phyloP scores from a whole-genome alignment of 2,888 invertebrate genomes.

The Liodrosophila aerea region DNA sequence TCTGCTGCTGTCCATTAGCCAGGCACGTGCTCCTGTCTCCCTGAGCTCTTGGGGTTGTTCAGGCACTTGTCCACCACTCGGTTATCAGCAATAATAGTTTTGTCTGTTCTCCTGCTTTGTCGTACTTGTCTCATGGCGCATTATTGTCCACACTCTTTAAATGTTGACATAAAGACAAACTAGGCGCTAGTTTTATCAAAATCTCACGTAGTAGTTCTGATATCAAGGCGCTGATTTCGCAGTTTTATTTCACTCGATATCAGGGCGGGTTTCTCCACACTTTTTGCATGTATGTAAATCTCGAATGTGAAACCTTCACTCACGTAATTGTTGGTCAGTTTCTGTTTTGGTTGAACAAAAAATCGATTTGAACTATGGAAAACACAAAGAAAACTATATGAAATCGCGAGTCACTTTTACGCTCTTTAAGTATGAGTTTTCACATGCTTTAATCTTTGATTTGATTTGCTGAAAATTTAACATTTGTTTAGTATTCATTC shows the following conservation, averaged over 20 bases:
- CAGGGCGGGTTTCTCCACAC: conserved; percentile 27
- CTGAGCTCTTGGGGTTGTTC: neutral
- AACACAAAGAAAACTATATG: conserved; percentile 20
- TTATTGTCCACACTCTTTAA: conserved; percentile 1
- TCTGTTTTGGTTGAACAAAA: conserved; percentile 26
- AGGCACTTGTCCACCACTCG: conserved; percentile 24
- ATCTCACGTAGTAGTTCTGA: conserved; percentile 46
- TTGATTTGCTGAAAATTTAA: too few species aligned
- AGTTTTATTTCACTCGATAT: conserved; percentile 8
- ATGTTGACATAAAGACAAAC: too few species aligned
- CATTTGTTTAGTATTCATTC: neutral
- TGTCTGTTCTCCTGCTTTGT: too few species aligned
- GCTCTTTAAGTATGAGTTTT: too few species aligned
- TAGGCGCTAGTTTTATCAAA: conserved; percentile 41
- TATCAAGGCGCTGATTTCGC: conserved; percentile 27
- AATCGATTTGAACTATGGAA: conserved; percentile 51
- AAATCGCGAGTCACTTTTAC: conserved; percentile 61
- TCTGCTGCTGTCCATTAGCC: neutral
- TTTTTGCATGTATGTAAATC: conserved; percentile 54
- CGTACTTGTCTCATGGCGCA: conserved; percentile 7
- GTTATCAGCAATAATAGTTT: conserved; percentile 12
- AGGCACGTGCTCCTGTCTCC: conserved; percentile 23
- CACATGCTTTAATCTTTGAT: too few species aligned
- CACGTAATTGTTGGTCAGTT: conserved; percentile 46
- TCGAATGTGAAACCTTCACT: conserved; percentile 57